Evolutionary conservation across 1,140 invertebrate genomes (phyloP).

Genomic region (Hirudo medicinalis): DNA sequence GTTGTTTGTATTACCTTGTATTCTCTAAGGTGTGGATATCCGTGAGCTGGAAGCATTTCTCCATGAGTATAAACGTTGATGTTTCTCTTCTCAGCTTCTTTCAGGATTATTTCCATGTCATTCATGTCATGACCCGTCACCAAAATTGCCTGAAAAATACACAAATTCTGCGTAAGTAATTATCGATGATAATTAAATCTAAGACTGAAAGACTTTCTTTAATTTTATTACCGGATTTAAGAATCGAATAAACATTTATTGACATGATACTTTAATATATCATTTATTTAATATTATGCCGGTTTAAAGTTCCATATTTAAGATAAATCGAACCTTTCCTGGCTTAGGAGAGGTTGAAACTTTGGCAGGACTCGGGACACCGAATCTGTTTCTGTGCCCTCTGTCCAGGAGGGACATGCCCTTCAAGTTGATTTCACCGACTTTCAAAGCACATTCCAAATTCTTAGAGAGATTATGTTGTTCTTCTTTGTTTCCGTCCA

Average conservation of each 20-base stretch:
- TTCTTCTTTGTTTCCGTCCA: conserved; percentile 19
- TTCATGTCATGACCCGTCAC: conserved; percentile 28
- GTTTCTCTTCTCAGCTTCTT: conserved; percentile 22
- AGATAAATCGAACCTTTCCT: conserved; percentile 25
- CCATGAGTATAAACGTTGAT: conserved; percentile 29
- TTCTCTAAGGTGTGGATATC: conserved; percentile 26
- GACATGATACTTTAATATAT: too few relatives aligned
- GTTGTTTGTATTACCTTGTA: too few relatives aligned
- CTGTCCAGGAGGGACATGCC: conserved; percentile 27
- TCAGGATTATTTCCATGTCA: conserved; percentile 25
- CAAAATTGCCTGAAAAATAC: conserved; percentile 25
- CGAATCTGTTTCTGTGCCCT: conserved; percentile 27
- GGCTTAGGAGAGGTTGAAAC: conserved; percentile 24
- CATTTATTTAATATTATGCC: too few relatives aligned
- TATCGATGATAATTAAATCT: neutral
- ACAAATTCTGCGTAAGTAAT: neutral
- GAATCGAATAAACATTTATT: too few relatives aligned
- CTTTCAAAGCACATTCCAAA: conserved; percentile 25
- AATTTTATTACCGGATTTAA: too few relatives aligned
- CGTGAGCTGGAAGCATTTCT: conserved; percentile 28
- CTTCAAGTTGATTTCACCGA: conserved; percentile 27
- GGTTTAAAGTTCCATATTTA: too few relatives aligned
- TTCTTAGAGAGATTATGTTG: conserved; percentile 25
- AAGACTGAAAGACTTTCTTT: neutral
- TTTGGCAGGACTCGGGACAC: conserved; percentile 23